A percentile compares a stretch with the other conserved stretches of the same genome.
phyloP scores from a whole-genome alignment of 2,797 vertebrate genomes.

The Syndactyla subalaris region DNA sequence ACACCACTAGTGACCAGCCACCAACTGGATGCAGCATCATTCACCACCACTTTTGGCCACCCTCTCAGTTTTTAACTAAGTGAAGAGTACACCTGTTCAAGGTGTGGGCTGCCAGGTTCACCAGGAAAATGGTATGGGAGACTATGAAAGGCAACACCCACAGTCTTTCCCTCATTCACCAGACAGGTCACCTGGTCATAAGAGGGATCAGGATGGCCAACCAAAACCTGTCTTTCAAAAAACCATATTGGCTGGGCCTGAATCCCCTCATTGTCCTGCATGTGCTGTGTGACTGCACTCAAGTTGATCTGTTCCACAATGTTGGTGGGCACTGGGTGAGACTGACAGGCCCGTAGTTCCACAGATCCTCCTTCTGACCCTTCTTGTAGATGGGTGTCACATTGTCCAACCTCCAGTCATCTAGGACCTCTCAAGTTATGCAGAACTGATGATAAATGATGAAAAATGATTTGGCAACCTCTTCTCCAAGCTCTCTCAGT shows the following conservation, averaged over 20 bases:
- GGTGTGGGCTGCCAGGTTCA: not conserved
- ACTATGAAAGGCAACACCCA: not conserved
- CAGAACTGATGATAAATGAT: not conserved
- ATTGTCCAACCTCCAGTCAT: not conserved
- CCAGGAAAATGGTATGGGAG: not conserved
- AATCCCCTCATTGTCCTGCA: not conserved
- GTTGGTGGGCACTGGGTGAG: rapidly evolving
- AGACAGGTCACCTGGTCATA: not conserved
- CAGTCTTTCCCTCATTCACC: not conserved
- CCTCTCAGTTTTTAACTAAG: not conserved
- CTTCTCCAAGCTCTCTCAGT: rapidly evolving
- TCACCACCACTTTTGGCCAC: not conserved
- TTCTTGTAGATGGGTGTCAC: not conserved
- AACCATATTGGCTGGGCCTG: not conserved
- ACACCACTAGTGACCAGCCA: not conserved
- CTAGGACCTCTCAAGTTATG: not conserved
- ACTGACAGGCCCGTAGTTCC: not conserved
- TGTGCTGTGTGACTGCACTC: not conserved
- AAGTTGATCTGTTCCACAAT: not conserved
- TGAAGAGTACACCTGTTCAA: not conserved
- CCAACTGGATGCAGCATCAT: no score
- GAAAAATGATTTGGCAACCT: rapidly evolving
- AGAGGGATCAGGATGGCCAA: not conserved
- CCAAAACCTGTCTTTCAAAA: not conserved
- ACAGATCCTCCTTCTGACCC: not conserved